phyloP scores from a whole-genome alignment of 1,140 invertebrate species.

The Hycleus phaleratus region DNA sequence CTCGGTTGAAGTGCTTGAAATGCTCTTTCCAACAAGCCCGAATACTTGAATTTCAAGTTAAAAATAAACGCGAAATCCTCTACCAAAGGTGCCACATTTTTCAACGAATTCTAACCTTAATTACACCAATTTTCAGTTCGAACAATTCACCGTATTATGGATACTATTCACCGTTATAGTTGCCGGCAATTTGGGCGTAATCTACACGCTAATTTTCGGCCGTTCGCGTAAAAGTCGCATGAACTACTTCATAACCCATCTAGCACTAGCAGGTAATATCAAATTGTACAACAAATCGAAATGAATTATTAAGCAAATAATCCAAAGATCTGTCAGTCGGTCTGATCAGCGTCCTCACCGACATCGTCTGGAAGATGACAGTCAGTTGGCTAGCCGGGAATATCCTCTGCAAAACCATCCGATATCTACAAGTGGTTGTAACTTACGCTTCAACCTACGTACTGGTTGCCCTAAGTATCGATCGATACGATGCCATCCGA shows the following conservation, averaged over 20 bases:
- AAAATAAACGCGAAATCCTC: too few relatives aligned
- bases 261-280: slow-evolving; percentile 77
- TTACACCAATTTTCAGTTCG: slow-evolving; percentile 57
- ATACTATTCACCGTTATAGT: slow-evolving; percentile 82
- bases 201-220: slow-evolving; percentile 72
- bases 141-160: slow-evolving; percentile 84
- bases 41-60: too few relatives aligned
- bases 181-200: slow-evolving; percentile 77
- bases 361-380: slow-evolving; percentile 56
- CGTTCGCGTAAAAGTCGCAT: slow-evolving; percentile 85
- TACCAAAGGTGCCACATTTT: too few relatives aligned
- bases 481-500: slow-evolving; percentile 89
- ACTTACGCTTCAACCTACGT: slow-evolving; percentile 94
- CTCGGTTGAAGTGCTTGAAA: too few relatives aligned
- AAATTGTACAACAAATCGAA: neutral
- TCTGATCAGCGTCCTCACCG: slow-evolving; percentile 53
- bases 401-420: slow-evolving; percentile 52
- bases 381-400: slow-evolving; percentile 56
- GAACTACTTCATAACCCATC: slow-evolving; percentile 95
- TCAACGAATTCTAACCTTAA: too few relatives aligned
- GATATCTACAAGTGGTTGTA: slow-evolving; percentile 62
- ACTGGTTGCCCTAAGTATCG: slow-evolving; percentile 89
- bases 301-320: neutral
- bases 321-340: slow-evolving; percentile 55
- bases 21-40: too few relatives aligned